Evolutionary conservation across 2,113 vertebrate genomes (phyloP).

Genomic region (Todiramphus chloris): DNA sequence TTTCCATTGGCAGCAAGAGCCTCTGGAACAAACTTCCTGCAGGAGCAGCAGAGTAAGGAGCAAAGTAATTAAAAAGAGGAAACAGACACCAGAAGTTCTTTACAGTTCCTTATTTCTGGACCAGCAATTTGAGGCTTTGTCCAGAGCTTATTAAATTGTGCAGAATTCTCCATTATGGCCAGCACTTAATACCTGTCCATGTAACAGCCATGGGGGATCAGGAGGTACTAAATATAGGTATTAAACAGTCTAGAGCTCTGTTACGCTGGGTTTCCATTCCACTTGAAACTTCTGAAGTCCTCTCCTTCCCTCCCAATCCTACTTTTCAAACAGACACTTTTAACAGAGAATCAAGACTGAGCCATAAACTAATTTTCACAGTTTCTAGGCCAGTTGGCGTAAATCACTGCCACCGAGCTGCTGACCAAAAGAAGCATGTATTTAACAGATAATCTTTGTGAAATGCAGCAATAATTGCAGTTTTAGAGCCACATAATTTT

Average conservation of each 20-base stretch:
- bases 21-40: constrained; percentile 23
- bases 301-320: not conserved
- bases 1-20: constrained; percentile 32
- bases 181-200: not conserved
- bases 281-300: not conserved
- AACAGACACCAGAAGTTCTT: constrained; percentile 13
- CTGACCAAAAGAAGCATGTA: not conserved
- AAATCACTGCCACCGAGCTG: not conserved
- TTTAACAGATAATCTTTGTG: constrained; percentile 26
- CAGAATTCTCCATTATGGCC: not conserved
- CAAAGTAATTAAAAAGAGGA: constrained; percentile 28
- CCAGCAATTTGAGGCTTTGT: not conserved
- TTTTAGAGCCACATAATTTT: not conserved
- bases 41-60: not conserved
- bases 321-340: not conserved
- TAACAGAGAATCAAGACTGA: not conserved
- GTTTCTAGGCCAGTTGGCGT: constrained; percentile 14
- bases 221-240: constrained; percentile 20
- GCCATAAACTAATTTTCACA: not conserved
- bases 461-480: not conserved
- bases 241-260: not conserved
- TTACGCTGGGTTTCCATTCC: constrained; percentile 4
- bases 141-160: constrained; percentile 33
- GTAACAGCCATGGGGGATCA: not conserved
- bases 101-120: constrained; percentile 21